phyloP scores from a whole-genome alignment of 2,113 vertebrate genomes.

The Saccopteryx leptura region DNA sequence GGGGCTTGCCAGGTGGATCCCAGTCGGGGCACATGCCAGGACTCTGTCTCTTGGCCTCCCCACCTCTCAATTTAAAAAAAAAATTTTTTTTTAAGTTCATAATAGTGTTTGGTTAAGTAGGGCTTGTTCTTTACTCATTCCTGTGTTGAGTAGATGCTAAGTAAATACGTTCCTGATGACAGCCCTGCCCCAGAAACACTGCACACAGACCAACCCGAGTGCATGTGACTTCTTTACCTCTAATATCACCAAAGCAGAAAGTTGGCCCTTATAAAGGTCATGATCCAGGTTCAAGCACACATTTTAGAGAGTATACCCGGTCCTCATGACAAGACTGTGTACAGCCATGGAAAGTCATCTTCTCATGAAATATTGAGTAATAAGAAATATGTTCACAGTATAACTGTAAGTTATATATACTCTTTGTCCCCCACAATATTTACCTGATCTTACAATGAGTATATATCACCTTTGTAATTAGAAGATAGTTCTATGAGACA shows the following conservation, averaged over 20 bases:
- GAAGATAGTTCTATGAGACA: too few species aligned
- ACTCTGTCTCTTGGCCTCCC: too few species aligned
- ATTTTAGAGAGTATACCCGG: background rate
- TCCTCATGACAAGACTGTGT: background rate
- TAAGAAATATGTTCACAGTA: background rate
- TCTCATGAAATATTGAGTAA: background rate
- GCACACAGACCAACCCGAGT: background rate
- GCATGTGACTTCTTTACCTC: too few species aligned
- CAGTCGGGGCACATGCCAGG: too few species aligned
- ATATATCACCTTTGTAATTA: background rate
- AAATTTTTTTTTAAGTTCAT: background rate
- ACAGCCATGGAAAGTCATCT: background rate
- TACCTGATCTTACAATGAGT: background rate
- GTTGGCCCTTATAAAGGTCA: background rate
- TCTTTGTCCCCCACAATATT: too few species aligned
- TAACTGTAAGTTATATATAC: too few species aligned
- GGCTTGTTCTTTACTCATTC: background rate
- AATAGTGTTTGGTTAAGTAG: background rate
- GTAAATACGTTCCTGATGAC: background rate
- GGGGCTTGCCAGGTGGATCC: too few species aligned
- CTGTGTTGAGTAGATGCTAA: background rate
- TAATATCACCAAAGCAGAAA: background rate
- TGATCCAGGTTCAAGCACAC: background rate
- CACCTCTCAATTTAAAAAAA: too few species aligned
- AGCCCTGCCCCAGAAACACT: background rate